Percentiles rank a stretch among this genome's conserved stretches.
phyloP scores from a whole-genome alignment of 2,888 invertebrate genomes.

The Hypena proboscidalis region DNA sequence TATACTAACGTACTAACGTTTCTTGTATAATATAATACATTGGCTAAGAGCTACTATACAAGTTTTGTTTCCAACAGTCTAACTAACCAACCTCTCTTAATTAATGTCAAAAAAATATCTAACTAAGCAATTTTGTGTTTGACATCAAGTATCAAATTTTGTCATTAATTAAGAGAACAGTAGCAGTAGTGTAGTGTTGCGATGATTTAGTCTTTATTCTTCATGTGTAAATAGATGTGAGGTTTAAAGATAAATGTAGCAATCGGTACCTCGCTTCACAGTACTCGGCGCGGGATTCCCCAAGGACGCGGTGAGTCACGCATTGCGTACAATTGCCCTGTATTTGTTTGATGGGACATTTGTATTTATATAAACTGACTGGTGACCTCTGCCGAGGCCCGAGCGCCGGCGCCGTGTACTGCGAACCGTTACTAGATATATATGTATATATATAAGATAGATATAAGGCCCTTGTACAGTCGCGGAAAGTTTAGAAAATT shows the following conservation, averaged over 20 bases:
- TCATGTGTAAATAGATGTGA: conserved; percentile 32
- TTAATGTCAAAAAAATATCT: too few relatives aligned
- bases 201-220: conserved; percentile 24
- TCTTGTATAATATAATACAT: neutral
- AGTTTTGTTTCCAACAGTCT: conserved; percentile 25
- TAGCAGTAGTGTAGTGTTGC: conserved; percentile 6
- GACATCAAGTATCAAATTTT: too few relatives aligned
- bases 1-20: conserved; percentile 1
- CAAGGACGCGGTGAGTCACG: conserved; percentile 16
- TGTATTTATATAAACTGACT: conserved; percentile 21
- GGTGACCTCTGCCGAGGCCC: conserved; percentile 8
- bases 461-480: conserved; percentile 43
- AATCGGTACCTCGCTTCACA: conserved; percentile 13
- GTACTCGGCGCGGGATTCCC: conserved; percentile 24
- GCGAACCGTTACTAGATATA: conserved; percentile 24
- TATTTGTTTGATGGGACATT: conserved; percentile 33
- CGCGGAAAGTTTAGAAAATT: conserved; percentile 42
- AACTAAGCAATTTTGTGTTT: too few relatives aligned
- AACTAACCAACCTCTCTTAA: conserved; percentile 5
- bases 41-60: conserved; percentile 1
- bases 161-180: neutral
- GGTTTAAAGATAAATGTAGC: conserved; percentile 16
- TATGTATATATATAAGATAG: too few relatives aligned
- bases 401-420: conserved; percentile 25
- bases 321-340: conserved; percentile 33